These are phyloP conservation scores for Pithys albifrons DNA, from an alignment of 2,113 vertebrate species.

Conservation along the genomic window DNA sequence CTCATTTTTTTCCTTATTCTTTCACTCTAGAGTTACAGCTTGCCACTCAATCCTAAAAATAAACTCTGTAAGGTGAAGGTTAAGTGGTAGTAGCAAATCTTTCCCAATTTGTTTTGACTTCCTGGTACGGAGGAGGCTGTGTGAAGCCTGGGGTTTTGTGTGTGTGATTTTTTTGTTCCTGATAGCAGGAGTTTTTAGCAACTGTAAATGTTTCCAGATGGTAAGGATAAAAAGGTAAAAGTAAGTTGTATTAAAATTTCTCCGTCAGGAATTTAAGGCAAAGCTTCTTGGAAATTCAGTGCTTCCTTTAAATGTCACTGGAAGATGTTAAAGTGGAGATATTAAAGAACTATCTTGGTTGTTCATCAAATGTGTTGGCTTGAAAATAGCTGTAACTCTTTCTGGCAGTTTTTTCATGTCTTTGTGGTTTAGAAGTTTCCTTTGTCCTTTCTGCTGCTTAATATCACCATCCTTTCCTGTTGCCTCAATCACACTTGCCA, in stretches of 20 bases:
- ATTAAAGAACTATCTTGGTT: background rate
- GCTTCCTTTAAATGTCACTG: background rate
- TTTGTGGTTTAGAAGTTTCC: background rate
- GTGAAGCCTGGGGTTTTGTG: background rate
- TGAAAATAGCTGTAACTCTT: background rate
- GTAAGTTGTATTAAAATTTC: background rate
- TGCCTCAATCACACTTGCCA: background rate
- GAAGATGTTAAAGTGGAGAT: background rate
- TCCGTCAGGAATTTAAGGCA: background rate
- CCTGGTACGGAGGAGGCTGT: background rate
- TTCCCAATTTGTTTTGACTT: constrained; percentile 7
- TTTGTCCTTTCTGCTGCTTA: constrained; percentile 5
- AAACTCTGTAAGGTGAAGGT: background rate
- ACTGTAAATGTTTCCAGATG: constrained; percentile 15
- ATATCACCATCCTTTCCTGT: background rate
- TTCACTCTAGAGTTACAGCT: background rate
- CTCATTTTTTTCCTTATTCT: background rate
- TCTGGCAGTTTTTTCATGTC: background rate
- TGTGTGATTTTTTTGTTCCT: background rate
- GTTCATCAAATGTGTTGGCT: background rate
- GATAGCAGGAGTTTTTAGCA: background rate
- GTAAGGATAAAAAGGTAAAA: constrained; percentile 18
- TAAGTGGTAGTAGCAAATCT: constrained; percentile 24
- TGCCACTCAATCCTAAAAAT: constrained; percentile 2
- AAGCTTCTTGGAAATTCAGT: background rate